Percentiles rank a stretch among this genome's conserved stretches.
These are phyloP conservation scores for Phrynocephalus vlangalii DNA, from an alignment of 2,797 vertebrate genomes.

Conservation along the genomic window DNA sequence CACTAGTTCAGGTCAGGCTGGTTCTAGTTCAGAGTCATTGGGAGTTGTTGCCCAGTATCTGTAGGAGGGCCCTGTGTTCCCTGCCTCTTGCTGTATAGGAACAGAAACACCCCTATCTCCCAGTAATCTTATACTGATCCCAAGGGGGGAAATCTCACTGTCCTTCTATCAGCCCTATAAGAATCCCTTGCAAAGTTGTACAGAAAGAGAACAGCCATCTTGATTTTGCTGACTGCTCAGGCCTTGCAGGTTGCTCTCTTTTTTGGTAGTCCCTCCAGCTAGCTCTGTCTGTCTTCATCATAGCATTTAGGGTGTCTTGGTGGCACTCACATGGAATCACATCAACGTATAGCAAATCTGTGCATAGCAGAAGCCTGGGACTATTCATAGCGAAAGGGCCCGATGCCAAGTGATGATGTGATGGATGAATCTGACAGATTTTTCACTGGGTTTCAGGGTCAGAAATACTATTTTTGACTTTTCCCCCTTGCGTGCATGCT, in stretches of 20 bases:
- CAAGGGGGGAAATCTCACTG: neutral
- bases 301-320: neutral
- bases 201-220: neutral
- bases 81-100: neutral
- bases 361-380: neutral
- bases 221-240: neutral
- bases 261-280: neutral
- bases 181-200: neutral
- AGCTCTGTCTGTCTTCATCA: neutral
- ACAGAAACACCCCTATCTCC: neutral
- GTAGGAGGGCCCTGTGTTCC: neutral
- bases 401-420: neutral
- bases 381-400: neutral
- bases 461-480: neutral
- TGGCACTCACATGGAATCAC: neutral
- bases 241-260: neutral
- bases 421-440: neutral
- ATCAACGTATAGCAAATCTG: neutral
- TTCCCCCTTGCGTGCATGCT: neutral
- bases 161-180: neutral
- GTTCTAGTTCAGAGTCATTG: neutral
- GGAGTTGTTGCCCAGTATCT: neutral
- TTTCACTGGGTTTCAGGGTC: neutral
- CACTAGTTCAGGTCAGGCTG: too few species aligned
- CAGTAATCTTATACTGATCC: neutral